phyloP scores from a whole-genome alignment of 2,888 invertebrate species.

The Phania funesta region DNA sequence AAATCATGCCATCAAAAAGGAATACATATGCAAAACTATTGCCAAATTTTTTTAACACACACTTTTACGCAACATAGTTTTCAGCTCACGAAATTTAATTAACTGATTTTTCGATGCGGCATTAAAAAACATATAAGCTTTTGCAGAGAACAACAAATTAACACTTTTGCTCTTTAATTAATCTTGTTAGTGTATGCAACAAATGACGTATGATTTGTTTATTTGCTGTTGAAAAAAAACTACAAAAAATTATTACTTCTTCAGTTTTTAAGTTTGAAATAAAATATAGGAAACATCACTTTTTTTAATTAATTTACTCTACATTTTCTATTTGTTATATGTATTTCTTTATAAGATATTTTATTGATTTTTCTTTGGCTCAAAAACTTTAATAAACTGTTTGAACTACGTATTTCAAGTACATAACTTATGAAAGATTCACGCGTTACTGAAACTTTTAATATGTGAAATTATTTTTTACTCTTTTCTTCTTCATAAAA shows the following conservation, averaged over 20 bases:
- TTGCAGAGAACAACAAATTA: neutral
- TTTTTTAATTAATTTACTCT: neutral
- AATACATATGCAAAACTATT: slow-evolving; percentile 22
- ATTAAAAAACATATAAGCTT: neutral
- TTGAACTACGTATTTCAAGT: slow-evolving; percentile 61
- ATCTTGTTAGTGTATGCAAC: neutral
- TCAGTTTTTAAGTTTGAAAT: neutral
- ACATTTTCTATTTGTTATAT: neutral
- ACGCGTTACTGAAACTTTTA: slow-evolving; percentile 73
- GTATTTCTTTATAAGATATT: neutral
- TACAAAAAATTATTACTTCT: neutral
- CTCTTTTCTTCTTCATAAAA: slow-evolving; percentile 10
- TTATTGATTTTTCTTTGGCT: slow-evolving; percentile 53
- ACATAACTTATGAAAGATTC: slow-evolving; percentile 77
- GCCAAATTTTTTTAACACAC: slow-evolving; percentile 30
- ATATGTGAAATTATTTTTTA: slow-evolving; percentile 57
- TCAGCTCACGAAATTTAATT: slow-evolving; percentile 1
- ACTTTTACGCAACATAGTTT: neutral
- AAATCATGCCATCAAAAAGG: slow-evolving; percentile 18
- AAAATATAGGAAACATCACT: neutral
- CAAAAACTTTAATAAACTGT: slow-evolving; percentile 39
- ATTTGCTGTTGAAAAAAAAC: neutral
- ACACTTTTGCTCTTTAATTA: slow-evolving; percentile 3
- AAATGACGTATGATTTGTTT: neutral
- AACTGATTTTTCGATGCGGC: neutral